Evolutionary conservation across 2,888 invertebrate species (phyloP).

Genomic region (Isotomurus palustris): DNA sequence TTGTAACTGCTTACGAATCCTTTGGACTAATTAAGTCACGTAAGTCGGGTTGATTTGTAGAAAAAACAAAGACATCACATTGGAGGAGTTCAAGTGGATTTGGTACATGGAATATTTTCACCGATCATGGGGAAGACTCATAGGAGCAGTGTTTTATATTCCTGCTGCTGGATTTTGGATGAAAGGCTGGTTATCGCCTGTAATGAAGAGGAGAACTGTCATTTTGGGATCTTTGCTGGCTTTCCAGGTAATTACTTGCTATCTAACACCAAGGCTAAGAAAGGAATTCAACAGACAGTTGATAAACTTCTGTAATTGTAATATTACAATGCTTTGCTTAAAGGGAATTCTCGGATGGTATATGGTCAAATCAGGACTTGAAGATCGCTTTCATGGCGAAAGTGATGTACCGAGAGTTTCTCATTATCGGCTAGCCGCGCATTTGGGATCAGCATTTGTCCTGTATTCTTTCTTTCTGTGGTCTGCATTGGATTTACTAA

Average conservation of each 20-base stretch:
- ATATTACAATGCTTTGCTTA: too few relatives aligned
- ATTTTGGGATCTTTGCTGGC: slow-evolving; percentile 74
- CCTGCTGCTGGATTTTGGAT: slow-evolving; percentile 87
- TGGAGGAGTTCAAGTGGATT: slow-evolving; percentile 93
- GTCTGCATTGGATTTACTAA: slow-evolving; percentile 66
- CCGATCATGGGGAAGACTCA: slow-evolving; percentile 89
- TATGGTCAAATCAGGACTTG: slow-evolving; percentile 98
- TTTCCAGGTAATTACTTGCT: slow-evolving; percentile 77
- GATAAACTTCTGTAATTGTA: too few relatives aligned
- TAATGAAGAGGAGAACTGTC: slow-evolving; percentile 71
- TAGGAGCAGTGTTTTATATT: slow-evolving; percentile 76
- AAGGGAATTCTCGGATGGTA: slow-evolving; percentile 99
- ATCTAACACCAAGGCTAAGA: too few relatives aligned
- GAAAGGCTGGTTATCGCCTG: slow-evolving; percentile 66
- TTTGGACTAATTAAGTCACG: too few relatives aligned
- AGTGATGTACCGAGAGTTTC: slow-evolving; percentile 86
- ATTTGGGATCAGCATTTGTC: slow-evolving; percentile 83
- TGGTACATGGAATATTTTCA: slow-evolving; percentile 97
- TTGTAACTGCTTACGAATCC: too few relatives aligned
- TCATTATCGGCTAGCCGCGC: slow-evolving; percentile 90
- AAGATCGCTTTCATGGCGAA: slow-evolving; percentile 70
- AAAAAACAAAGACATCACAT: slow-evolving; percentile 75
- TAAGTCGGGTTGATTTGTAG: too few relatives aligned
- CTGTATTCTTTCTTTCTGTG: slow-evolving; percentile 82
- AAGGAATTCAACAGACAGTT: too few relatives aligned